Conservation (phyloP, 2,113 vertebrate species). For the Bubo scandiacus region DNA sequence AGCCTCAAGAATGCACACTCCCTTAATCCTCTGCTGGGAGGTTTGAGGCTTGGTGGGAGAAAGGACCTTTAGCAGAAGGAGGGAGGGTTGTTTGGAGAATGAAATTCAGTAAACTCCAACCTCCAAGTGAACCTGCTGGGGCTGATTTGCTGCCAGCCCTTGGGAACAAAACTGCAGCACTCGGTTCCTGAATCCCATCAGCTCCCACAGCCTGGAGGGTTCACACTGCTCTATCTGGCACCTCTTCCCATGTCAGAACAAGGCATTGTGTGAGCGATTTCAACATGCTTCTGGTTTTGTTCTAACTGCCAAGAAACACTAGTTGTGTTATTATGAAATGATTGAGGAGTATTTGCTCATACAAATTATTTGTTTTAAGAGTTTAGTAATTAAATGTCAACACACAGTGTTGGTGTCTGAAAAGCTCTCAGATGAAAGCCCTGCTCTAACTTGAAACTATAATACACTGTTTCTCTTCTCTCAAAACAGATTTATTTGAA, state of each 20-base stretch:
- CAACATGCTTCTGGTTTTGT: slow-evolving; percentile 71
- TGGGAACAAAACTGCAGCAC: slow-evolving; percentile 37
- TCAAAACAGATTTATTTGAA: slow-evolving; percentile 9
- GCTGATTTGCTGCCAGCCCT: slow-evolving; percentile 46
- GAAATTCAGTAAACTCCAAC: slow-evolving; percentile 54
- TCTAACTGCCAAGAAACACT: slow-evolving; percentile 74
- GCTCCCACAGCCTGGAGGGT: slow-evolving; percentile 42
- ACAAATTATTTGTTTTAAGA: slow-evolving; percentile 71
- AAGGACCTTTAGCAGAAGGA: slow-evolving; percentile 3
- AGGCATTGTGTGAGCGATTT: slow-evolving; percentile 70
- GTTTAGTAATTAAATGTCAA: slow-evolving; percentile 59
- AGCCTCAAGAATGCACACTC: slow-evolving; percentile 27
- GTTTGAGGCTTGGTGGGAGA: neutral
- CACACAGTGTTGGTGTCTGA: slow-evolving; percentile 7
- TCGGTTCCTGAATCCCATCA: slow-evolving; percentile 48
- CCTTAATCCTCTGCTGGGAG: slow-evolving; percentile 25
- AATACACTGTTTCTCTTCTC: neutral
- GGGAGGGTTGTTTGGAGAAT: slow-evolving; percentile 38
- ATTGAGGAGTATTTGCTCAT: slow-evolving; percentile 71
- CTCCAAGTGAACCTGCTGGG: slow-evolving; percentile 55
- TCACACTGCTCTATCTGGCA: slow-evolving; percentile 57
- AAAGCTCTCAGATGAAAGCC: neutral
- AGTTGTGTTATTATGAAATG: slow-evolving; percentile 74
- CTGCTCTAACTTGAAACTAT: slow-evolving; percentile 44
- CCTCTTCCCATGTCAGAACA: slow-evolving; percentile 69